Base-by-base conservation (phyloP, 2,888 invertebrate species). In the Ptychoptera albimana region DNA sequence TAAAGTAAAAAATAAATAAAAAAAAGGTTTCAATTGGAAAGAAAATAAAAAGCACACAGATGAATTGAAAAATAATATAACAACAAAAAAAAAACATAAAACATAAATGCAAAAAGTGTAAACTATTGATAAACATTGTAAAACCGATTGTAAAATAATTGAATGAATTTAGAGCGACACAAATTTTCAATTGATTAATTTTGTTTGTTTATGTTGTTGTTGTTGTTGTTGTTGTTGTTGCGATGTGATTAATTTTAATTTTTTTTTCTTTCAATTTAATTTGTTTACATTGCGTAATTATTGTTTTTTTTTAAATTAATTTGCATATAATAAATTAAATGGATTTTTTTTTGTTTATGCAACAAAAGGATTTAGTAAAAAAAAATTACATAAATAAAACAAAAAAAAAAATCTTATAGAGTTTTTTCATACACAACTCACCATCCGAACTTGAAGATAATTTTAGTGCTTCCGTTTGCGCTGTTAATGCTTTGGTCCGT, bases 401-500 rank as follows among this genome's bases (percentile, higher is more conserved):
- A 45, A 6, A 34, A 30, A 45, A 45, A 36, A 43, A 45, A 45
- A 39, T 23, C 32, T 31, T 39, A 31, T 15, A 2, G n/a, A 30
- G 11, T 36, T 40, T 44, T 30, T 36, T 36, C 31, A 32, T 14
- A 34, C 12, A 35, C 32, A 32, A 51, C 53, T 59, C 55, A 64
- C 67, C 67, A 60, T 65, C 65, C 47, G 55, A 57, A 55, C 68
- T 64, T 45, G 40, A 44, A 61, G 61, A 46, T 48, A 69, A 67
- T 51, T 74, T 70, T 38, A 72, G 63, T 38, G 69, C 66, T 57
- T 74, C 75, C 14, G 60, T 51, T 69, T 70, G 43, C 65, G 70
- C 58, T 63, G 63, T 63, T 47, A 82, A 62, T 34, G 74, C 72
- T 60, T 83, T 82, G 56, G 81, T 77, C 57, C 84, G 78, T 64